Evolutionary conservation across 37 sponge, comb jelly and placozoan genomes (phyloP).

Genomic region (Spongilla lacustris): DNA sequence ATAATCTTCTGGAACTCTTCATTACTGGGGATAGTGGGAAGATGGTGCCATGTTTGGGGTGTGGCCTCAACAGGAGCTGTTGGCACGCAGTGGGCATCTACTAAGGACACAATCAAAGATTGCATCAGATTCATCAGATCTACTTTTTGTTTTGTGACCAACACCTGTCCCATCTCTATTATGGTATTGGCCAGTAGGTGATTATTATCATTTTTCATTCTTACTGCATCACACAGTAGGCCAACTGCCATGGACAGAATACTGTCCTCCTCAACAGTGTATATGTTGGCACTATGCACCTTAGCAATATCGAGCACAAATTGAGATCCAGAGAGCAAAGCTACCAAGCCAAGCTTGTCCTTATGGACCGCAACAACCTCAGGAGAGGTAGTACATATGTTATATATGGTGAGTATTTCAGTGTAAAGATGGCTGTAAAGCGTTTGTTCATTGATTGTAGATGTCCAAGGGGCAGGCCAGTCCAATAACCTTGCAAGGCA

Average conservation of each 20-base stretch:
- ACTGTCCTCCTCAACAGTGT: no score
- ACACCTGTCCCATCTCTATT: not conserved
- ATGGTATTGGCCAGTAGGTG: not conserved
- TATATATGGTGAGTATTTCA: not conserved
- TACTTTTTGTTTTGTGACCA: not conserved
- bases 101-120: not conserved
- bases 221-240: no score
- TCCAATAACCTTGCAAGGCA: not conserved
- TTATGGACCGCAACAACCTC: not conserved
- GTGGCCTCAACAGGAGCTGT: not conserved
- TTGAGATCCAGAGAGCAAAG: no score
- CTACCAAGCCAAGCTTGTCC: not conserved
- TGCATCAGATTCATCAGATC: not conserved
- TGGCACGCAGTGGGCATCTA: not conserved
- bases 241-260: no score
- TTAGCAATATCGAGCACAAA: no score
- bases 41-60: not conserved
- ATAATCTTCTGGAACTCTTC: constrained; percentile 17
- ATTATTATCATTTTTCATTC: no score
- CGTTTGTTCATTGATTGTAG: not conserved
- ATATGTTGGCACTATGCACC: no score
- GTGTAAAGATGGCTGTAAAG: not conserved
- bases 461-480: not conserved
- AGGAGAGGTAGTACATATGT: not conserved
- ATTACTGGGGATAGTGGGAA: constrained; percentile 9